Base-by-base conservation (phyloP, 2,797 vertebrate species). In the Myotis planiceps region DNA sequence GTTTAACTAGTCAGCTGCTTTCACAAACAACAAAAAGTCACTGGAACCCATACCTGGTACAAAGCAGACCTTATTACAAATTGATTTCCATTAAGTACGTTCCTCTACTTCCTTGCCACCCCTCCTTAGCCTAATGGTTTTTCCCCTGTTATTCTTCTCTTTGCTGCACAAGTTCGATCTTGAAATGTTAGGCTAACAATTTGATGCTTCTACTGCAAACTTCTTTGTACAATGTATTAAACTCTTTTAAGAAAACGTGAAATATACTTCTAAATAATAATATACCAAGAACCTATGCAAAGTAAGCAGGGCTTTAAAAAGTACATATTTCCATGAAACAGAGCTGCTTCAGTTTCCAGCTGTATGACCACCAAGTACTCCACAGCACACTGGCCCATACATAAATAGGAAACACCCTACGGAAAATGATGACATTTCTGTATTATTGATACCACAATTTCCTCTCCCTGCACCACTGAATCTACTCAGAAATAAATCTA, bases 101-200 rank as follows among this genome's bases (percentile, higher is more conserved):
- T 82, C 66, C 66, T 42, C 21, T 53, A 49, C 68, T 47, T 91
- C n/a, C 53, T 34, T 58, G 14, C 2, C 9, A 27, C 4, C 15
- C 32, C 14, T 80, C 84, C 39, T 84, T 32, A 90, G 58, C 53
- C 32, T 71, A 25, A 80, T 37, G 21, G 14, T 27, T 71, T 88
- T 68, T 27, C 76, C 27, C 34, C 42, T 88, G n/a, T 78, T n/a
- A 25, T 65, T 84, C 16, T 88, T 68, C 49, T 90, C 39, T 95
- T 55, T 49, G 71, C 29, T 78, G 9, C 84, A 58, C 29, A 72
- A 88, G 3, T 78, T 37, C 53, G 68, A 69, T 58, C 47, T 93
- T 72, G 72, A 94, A 96, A 94, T 51, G 53, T 34, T 45, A 82
- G 27, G 23, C 32, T 68, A 91, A 88, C 14, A 88, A 72, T 69